Base-by-base conservation (phyloP, 2,888 invertebrate species). In the Hylaea fasciaria region DNA sequence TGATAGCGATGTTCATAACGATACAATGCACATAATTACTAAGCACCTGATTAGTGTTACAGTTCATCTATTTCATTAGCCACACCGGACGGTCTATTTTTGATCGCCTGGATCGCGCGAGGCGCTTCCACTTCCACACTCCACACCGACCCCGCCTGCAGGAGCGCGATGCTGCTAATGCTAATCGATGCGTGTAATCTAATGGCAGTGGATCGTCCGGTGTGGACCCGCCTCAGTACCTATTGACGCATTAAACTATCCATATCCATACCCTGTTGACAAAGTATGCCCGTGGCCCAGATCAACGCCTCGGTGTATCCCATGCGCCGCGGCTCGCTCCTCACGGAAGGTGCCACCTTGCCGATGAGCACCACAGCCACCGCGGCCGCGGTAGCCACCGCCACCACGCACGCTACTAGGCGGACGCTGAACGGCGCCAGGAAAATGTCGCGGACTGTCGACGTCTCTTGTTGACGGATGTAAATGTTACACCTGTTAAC, bases 251-350 rank as follows among this genome's bases (percentile, higher is more conserved):
- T 22, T 22, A 5, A 5, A 14, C 0, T 14, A 47, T 14, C 8
- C 51, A 44, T 14, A 47, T 14, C 8, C 51, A 44, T 43, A 94
- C 94, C 95, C 93, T 95, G 95, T 83, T 94, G 94, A 70, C 94
- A 94, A 68, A 95, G 89, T 67, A 95, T 93, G 52, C 94, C 94
- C 32, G 93, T 90, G 12, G 94, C 93, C 94, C 94, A 95, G 44
- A 95, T 81, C 0, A 94, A 73, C 0, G 94, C 93, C 68, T 95
- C 94, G 0, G 93, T 90, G 22, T 91, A 87, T 64, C 77, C 92
- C 76, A 83, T 86, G 47, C 71, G 78, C 50, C 82, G 28, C 0
- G 61, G 77, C 69, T 73, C 62, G 77, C 29, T 46, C 0, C 81
- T 86, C 0, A 86, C 68, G 2, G 87, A 77, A 4, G 93, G 89